Base-by-base conservation (phyloP, 2,888 invertebrate genomes). In the Eupithecia subfuscata region DNA sequence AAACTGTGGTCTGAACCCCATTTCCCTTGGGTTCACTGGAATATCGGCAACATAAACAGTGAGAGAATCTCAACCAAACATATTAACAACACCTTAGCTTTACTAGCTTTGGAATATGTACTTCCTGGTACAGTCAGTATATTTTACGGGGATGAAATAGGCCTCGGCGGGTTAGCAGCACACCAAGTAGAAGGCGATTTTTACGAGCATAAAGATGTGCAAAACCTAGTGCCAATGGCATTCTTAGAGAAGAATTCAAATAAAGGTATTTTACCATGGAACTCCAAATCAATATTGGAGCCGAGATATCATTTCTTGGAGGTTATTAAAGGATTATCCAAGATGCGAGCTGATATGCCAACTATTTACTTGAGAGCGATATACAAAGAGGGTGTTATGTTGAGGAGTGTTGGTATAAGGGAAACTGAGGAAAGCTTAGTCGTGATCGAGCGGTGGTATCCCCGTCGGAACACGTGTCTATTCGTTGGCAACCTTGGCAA, bases 91-190 rank as follows among this genome's bases (percentile, higher is more conserved):
- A 97, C 97, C 37, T 90, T 97, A 67, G 97, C 97, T 2, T 95
- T 96, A 8, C 95, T 96, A 2, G 92, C 98, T 79, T 93, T 99
- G 83, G 96, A 97, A 85, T 94, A 98, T 87, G 96, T 97, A 92
- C 93, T 99, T 60, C 98, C 98, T 0, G 99, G 96, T 12, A 98
- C 98, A 0, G 96, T 98, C 0, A 97, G 96, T 82, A 96, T 98
- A 83, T 98, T 98, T 91, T 99, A 99, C 89, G 98, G 98, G 0
- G 98, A 99, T 89, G 98, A 99, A 95, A 96, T 98, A 78, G 97
- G 97, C 2, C 92, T 98, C 81, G 94, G 95, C 69, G 96, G 96
- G 80, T 87, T 95, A 3, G 86, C 93, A 64, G 84, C 89, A 48
- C 83, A 88, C 63, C 96, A 96, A 83, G 91, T 95, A 8, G 94